Evolutionary conservation across 2,113 vertebrate species (phyloP).

Genomic region (Craseonycteris thonglongyai): DNA sequence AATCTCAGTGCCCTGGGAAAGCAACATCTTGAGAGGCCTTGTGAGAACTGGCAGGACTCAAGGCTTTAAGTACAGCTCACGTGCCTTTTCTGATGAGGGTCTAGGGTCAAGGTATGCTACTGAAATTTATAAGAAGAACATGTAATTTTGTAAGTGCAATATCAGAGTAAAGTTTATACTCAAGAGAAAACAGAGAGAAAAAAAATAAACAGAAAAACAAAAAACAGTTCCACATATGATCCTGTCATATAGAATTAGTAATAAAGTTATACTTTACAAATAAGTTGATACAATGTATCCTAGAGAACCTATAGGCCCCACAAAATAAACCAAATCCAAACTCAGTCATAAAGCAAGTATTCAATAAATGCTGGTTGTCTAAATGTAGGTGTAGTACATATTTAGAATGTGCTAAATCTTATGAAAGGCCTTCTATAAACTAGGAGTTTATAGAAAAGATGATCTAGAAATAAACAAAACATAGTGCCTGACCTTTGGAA

Average conservation of each 20-base stretch:
- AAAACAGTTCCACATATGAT: background rate
- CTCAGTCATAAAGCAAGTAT: background rate
- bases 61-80: background rate
- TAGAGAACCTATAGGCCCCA: background rate
- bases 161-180: background rate
- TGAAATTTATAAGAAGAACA: background rate
- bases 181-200: background rate
- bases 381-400: background rate
- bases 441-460: background rate
- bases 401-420: background rate
- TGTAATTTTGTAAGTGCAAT: background rate
- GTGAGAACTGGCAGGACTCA: background rate
- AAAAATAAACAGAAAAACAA: no score
- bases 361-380: background rate
- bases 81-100: background rate
- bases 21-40: background rate
- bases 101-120: background rate
- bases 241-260: background rate
- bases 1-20: background rate
- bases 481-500: background rate
- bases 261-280: background rate
- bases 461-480: background rate
- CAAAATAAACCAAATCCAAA: slow-evolving; percentile 11
- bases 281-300: background rate
- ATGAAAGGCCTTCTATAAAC: background rate